Evolutionary conservation across 2,888 invertebrate genomes (phyloP), one percentile per base, ranked within the genome.

Genomic region (Tetheella fluctuosa): DNA sequence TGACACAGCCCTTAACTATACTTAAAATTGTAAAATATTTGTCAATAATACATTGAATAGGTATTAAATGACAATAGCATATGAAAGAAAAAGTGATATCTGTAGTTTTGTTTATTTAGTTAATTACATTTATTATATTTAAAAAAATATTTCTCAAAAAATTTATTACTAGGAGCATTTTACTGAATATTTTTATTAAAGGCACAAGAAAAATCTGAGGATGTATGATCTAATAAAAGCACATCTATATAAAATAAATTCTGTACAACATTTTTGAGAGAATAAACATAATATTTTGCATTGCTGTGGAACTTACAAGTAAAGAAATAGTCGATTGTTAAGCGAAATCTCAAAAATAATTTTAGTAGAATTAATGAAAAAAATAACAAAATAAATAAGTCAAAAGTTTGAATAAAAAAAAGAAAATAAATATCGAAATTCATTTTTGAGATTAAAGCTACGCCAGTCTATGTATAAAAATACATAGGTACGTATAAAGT

Each of bases 1-100:
- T 48, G 48, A 48, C 42, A 42, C 48, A 48, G 48, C 48, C 48
- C 48, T 42, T n/a, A 6, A 10, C 48, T 48, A 42, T 6, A 42
- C n/a, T 2, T 42, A 48, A 48, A 1, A 3, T 48, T 20, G 10
- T 2, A 48, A 48, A 42, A 48, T 20, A 2, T 48, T 20, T n/a
- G 10, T 15, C 10, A 48, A 20, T 20, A 20, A 10, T 10, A n/a
- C 8, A 48, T 10, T 20, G 17, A 20, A 34, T 10, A 10, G 8
- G 34, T 12, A 34, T 12, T 34, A 8, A 13, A 0, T 34, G 13
- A 13, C 13, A 13, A 34, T 34, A 34, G 34, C 13, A 34, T 13
- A 13, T 20, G 10, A 48, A 20, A 20, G 8, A 3, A 20, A 48
- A n/a, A 48, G 0, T 10, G 10, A 48, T 48, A 10, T 20, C 1